Evolutionary conservation across 2,113 vertebrate species (phyloP).

Genomic region (Trichechus manatus): DNA sequence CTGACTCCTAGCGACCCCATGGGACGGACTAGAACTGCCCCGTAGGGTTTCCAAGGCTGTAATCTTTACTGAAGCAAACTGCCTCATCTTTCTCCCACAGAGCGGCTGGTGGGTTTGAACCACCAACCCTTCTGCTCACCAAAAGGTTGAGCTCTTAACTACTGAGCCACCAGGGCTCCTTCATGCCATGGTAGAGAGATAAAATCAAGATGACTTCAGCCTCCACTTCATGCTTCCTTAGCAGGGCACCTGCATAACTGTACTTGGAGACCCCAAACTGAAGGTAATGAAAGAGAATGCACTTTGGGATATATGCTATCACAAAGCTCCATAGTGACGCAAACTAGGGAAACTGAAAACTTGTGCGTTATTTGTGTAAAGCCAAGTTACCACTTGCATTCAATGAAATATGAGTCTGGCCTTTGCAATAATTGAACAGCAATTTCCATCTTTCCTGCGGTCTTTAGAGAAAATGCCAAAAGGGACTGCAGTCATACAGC

Average conservation of each 20-base stretch:
- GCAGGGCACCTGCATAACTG: not conserved
- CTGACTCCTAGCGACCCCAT: too few relatives aligned
- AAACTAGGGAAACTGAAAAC: not conserved
- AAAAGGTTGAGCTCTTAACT: too few relatives aligned
- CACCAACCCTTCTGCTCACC: not conserved
- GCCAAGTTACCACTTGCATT: not conserved
- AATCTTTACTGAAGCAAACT: not conserved
- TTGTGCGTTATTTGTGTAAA: not conserved
- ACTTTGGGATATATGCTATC: not conserved
- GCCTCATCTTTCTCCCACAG: not conserved
- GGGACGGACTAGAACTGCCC: too few relatives aligned
- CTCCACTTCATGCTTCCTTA: not conserved
- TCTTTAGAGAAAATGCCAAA: constrained; percentile 16
- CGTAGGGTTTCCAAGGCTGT: not conserved
- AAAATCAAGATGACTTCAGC: not conserved
- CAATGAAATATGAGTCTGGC: constrained; percentile 44
- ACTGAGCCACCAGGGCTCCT: too few relatives aligned
- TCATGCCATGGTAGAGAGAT: not conserved
- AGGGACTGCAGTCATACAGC: not conserved
- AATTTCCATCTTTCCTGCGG: constrained; percentile 34
- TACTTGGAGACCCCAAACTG: not conserved
- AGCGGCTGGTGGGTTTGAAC: not conserved
- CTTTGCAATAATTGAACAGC: constrained; percentile 42
- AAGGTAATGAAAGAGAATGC: not conserved
- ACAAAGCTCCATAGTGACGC: not conserved